These are phyloP conservation scores for zebrafish (Danio rerio) DNA, from an alignment of 2,113 vertebrate genomes.

Conservation along the genomic window GRCz12tu NC_133184.1:52302501-52303000, in stretches of 20 bases:
- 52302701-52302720: background rate
- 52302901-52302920: too few relatives aligned
- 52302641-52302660: conserved; percentile 26
- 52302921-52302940: too few relatives aligned
- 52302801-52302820: background rate
- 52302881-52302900: too few relatives aligned
- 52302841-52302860: too few relatives aligned
- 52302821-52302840: too few relatives aligned
- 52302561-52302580: conserved; percentile 80
- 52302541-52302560: conserved; percentile 80
- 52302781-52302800: too few relatives aligned
- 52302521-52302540: conserved; percentile 81
- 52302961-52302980: too few relatives aligned
- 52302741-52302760: too few relatives aligned
- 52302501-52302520: conserved; percentile 82
- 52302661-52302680: background rate
- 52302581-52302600: conserved; percentile 78
- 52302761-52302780: background rate
- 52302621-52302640: conserved; percentile 12
- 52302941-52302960: too few relatives aligned
- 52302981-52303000: too few relatives aligned
- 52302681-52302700: background rate
- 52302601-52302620: conserved; percentile 19
- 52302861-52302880: too few relatives aligned
- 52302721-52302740: too few relatives aligned